Percentiles rank a stretch among this genome's conserved stretches.
phyloP scores from a whole-genome alignment of 2,113 vertebrate species.

The Pachyramphus minor region DNA sequence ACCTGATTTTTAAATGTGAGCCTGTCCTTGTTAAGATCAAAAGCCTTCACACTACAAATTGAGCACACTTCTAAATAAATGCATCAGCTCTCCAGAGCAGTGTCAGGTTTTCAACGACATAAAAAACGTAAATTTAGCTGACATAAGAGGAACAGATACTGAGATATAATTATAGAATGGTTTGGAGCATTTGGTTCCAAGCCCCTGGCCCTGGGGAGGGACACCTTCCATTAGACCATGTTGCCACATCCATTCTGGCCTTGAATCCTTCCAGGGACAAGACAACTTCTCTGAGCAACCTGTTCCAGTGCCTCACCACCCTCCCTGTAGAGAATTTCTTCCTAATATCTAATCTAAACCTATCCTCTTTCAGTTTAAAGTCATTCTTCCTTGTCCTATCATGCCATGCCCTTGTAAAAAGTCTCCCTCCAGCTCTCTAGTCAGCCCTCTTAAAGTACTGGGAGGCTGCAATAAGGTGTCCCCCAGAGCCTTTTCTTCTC shows the following conservation, averaged over 20 bases:
- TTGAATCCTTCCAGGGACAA: neutral
- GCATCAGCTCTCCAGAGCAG: neutral
- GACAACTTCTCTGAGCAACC: neutral
- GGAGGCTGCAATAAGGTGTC: no score
- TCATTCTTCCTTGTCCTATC: neutral
- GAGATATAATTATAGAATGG: neutral
- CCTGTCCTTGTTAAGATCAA: neutral
- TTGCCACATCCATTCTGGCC: neutral
- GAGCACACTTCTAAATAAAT: neutral
- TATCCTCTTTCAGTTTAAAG: neutral
- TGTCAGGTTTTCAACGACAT: neutral
- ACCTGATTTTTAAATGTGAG: neutral
- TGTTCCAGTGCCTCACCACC: neutral
- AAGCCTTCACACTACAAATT: neutral
- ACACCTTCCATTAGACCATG: neutral
- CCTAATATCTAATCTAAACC: neutral
- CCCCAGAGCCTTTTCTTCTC: neutral
- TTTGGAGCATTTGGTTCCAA: neutral
- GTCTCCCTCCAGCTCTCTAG: neutral
- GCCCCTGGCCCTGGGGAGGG: neutral
- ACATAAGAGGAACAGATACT: neutral
- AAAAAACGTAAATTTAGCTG: neutral
- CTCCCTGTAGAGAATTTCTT: neutral
- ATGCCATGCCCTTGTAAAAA: neutral
- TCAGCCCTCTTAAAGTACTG: neutral